Evolutionary conservation across 2,113 vertebrate species (phyloP).

Genomic region (Pelusios castaneus): DNA sequence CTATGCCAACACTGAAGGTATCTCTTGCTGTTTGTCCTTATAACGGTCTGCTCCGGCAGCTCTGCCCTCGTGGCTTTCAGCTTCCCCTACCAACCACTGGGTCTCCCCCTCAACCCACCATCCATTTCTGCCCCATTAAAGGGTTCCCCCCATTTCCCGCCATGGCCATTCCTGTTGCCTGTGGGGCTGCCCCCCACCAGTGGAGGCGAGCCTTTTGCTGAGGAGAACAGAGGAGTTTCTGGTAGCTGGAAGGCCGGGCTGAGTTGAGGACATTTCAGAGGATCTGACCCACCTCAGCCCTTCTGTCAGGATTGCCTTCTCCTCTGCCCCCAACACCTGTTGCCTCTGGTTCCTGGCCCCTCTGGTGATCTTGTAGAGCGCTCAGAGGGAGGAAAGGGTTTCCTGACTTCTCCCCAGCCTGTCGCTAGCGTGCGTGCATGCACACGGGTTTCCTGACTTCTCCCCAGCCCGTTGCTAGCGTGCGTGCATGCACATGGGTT

Average conservation of each 20-base stretch:
- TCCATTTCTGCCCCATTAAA: neutral
- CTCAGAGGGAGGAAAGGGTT: neutral
- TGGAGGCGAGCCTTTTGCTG: neutral
- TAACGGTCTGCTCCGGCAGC: neutral
- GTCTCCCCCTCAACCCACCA: neutral
- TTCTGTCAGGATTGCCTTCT: neutral
- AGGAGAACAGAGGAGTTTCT: neutral
- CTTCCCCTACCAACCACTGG: neutral
- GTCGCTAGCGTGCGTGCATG: neutral
- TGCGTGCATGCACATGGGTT: neutral
- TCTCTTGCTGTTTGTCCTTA: neutral
- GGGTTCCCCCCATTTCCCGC: neutral
- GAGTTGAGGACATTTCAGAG: neutral
- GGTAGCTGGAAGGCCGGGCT: neutral
- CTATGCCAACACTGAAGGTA: slow-evolving; percentile 98
- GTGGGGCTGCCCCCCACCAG: neutral
- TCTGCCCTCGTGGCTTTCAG: neutral
- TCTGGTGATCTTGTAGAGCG: neutral
- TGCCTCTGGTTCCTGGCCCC: neutral
- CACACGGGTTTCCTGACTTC: neutral
- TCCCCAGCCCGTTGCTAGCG: neutral
- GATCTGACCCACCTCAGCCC: neutral
- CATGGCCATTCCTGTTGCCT: neutral
- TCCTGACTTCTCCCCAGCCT: neutral
- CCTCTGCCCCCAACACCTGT: neutral